A percentile compares a stretch with the other conserved stretches of the same genome.
Evolutionary conservation across 2,113 vertebrate genomes (phyloP).

Genomic region (Halichoerus grypus): DNA sequence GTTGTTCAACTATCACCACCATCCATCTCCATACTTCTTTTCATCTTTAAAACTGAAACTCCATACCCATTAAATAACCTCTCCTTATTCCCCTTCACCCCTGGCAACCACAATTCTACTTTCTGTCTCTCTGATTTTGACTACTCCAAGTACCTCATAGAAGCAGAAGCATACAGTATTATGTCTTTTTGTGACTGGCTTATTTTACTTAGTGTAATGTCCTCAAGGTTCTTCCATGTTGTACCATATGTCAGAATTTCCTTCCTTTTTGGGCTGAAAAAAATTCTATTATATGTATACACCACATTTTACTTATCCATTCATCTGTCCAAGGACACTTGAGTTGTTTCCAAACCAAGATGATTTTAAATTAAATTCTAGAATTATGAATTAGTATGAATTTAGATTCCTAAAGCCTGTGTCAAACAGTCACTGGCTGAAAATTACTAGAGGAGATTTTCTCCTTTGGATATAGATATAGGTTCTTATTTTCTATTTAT

Average conservation of each 20-base stretch:
- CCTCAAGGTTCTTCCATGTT: not conserved
- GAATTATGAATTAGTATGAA: not conserved
- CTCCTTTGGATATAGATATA: not conserved
- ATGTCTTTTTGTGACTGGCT: not conserved
- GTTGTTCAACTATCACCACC: not conserved
- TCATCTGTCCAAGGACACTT: not conserved
- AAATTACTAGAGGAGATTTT: not conserved
- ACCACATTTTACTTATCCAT: not conserved
- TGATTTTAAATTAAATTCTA: slow-evolving; percentile 22
- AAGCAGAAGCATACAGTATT: not conserved
- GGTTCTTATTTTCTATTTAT: not conserved
- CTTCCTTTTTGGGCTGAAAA: not conserved
- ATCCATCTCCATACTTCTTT: not conserved
- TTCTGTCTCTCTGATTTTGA: not conserved
- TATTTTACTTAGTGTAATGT: not conserved
- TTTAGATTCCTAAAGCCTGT: not conserved
- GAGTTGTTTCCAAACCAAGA: not conserved
- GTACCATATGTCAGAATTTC: not conserved
- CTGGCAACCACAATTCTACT: not conserved
- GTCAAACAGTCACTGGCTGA: not conserved
- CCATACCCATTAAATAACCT: not conserved
- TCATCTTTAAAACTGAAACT: not conserved
- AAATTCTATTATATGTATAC: not conserved
- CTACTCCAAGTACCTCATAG: not conserved
- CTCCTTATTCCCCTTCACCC: not conserved